Evolutionary conservation across 2,888 invertebrate genomes (phyloP).

Genomic region (Apodemia mormo): DNA sequence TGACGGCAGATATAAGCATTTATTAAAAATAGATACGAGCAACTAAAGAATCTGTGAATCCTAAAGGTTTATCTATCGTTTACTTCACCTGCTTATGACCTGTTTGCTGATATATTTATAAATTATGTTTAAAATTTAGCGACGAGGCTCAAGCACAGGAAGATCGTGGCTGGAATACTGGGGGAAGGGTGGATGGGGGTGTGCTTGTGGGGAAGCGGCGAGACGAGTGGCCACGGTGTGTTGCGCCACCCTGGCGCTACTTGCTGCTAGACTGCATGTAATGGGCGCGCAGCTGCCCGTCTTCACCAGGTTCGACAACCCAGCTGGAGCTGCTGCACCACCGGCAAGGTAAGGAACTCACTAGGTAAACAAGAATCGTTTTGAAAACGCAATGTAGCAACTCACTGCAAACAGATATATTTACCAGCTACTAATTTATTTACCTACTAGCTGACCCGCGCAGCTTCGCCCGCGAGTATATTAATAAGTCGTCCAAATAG

Average conservation of each 20-base stretch:
- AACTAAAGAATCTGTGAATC: no score
- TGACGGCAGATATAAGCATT: no score
- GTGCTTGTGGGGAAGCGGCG: constrained; percentile 84
- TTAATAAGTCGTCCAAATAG: no score
- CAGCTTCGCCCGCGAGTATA: no score
- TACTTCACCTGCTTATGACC: background rate
- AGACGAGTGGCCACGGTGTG: constrained; percentile 90
- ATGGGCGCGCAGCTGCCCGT: constrained; percentile 98
- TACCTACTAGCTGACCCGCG: no score
- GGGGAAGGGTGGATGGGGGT: constrained; percentile 73
- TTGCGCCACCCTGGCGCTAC: constrained; percentile 88
- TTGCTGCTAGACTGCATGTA: constrained; percentile 92
- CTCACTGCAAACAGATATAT: no score
- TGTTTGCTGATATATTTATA: background rate
- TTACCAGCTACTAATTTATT: no score
- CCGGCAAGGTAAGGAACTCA: constrained; percentile 79
- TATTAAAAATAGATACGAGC: no score
- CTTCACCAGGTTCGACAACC: constrained; percentile 98
- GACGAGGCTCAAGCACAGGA: constrained; percentile 44
- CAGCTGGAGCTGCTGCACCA: constrained; percentile 93
- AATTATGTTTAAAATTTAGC: background rate
- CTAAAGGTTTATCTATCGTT: no score
- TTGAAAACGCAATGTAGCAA: no score
- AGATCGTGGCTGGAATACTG: constrained; percentile 74
- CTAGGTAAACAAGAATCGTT: no score